Evolutionary conservation across 2,797 vertebrate genomes (phyloP).

Genomic region (Meda fulgida): DNA sequence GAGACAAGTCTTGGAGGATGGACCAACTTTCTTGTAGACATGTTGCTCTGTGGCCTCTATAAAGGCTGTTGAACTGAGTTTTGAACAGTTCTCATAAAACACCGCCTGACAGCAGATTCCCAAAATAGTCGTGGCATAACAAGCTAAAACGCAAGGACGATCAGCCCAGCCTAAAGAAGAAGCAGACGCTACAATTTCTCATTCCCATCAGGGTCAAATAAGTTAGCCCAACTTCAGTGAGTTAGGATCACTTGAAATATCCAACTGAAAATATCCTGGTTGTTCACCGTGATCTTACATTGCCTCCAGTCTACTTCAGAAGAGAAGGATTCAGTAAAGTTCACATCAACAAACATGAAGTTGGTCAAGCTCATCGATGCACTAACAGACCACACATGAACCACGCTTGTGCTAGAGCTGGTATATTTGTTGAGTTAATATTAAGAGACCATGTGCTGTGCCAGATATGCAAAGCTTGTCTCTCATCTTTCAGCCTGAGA

Average conservation of each 20-base stretch:
- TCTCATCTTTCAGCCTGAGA: constrained; percentile 38
- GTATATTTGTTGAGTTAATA: constrained; percentile 64
- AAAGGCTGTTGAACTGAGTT: not conserved
- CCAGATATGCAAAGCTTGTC: constrained; percentile 60
- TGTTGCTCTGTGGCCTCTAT: not conserved
- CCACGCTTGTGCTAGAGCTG: not conserved
- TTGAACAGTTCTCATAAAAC: constrained; percentile 63
- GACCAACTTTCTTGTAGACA: not conserved
- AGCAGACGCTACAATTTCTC: not conserved
- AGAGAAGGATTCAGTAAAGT: not conserved
- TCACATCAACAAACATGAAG: not conserved
- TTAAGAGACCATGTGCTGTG: constrained; percentile 48
- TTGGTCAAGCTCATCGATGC: constrained; percentile 44
- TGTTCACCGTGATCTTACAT: not conserved
- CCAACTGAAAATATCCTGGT: not conserved
- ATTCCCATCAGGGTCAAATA: not conserved
- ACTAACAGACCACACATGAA: constrained; percentile 43
- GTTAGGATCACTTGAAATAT: not conserved
- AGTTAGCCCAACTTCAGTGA: not conserved
- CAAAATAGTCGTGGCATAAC: constrained; percentile 72
- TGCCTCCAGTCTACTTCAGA: not conserved
- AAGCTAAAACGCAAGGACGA: constrained; percentile 52
- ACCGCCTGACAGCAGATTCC: constrained; percentile 67
- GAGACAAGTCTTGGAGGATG: not conserved
- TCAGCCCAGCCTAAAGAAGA: not conserved